phyloP scores from a whole-genome alignment of 2,113 vertebrate genomes.

The Pachycephala philippinensis region DNA sequence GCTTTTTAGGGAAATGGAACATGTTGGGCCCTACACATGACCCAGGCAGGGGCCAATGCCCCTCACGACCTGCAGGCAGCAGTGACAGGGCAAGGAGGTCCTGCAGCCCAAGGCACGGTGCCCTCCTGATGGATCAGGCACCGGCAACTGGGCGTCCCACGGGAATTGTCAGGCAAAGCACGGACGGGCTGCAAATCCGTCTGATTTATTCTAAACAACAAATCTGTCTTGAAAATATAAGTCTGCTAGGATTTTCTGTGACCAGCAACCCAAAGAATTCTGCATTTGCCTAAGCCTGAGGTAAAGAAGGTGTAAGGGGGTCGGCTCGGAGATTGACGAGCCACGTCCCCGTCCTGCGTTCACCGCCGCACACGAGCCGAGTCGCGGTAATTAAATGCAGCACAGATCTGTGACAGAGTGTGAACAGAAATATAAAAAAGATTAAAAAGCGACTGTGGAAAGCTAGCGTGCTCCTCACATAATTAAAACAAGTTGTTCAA shows the following conservation, averaged over 20 bases:
- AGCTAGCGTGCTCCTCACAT: constrained; percentile 46
- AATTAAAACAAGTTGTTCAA: constrained; percentile 43
- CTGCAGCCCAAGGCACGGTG: neutral
- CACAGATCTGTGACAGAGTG: constrained; percentile 6
- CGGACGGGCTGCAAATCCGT: neutral
- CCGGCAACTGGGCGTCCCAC: neutral
- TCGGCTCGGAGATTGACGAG: neutral
- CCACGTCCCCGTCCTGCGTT: neutral
- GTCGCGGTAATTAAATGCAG: neutral
- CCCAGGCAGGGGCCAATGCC: neutral
- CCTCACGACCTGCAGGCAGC: fast-evolving
- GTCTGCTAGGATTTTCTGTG: neutral
- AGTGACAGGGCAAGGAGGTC: fast-evolving
- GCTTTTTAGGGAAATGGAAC: neutral
- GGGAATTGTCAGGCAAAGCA: neutral
- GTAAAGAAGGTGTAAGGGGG: neutral
- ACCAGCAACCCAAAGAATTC: neutral
- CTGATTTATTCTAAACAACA: neutral
- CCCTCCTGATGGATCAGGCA: neutral
- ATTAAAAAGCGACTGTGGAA: constrained; percentile 37
- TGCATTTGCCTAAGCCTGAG: neutral
- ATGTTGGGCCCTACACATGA: fast-evolving
- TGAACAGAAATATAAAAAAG: constrained; percentile 49
- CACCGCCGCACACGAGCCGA: neutral
- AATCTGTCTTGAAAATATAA: neutral